These are phyloP conservation scores for Linurgus olivaceus DNA, from an alignment of 2,797 vertebrate genomes.

Conservation along the genomic window DNA sequence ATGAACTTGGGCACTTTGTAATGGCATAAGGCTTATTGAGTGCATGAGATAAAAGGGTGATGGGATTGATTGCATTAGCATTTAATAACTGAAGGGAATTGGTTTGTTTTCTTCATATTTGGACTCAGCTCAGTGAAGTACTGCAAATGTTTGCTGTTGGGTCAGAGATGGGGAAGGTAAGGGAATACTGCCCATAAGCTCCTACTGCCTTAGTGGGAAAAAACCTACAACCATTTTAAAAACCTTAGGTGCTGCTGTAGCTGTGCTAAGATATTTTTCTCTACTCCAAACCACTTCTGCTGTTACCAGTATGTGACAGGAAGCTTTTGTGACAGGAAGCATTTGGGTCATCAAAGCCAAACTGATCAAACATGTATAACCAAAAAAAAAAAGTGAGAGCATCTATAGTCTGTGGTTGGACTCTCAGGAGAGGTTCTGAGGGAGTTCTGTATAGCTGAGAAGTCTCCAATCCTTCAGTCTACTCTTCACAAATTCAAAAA, in stretches of 20 bases:
- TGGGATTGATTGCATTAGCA: background rate
- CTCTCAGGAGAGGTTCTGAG: background rate
- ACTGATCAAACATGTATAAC: fast-evolving
- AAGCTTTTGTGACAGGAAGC: background rate
- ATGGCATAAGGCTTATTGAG: background rate
- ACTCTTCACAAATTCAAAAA: background rate
- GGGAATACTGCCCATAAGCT: background rate
- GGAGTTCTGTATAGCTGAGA: background rate
- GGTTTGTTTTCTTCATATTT: background rate
- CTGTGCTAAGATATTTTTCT: background rate
- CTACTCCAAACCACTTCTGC: background rate
- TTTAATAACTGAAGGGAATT: background rate
- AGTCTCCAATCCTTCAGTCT: background rate
- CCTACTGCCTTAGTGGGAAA: background rate
- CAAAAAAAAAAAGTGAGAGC: background rate
- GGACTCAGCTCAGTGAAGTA: background rate
- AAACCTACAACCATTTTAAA: background rate
- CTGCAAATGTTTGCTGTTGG: background rate
- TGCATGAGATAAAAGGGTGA: background rate
- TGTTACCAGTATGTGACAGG: background rate
- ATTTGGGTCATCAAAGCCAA: background rate
- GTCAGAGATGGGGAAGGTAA: background rate
- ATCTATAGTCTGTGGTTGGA: fast-evolving
- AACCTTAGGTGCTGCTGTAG: background rate
- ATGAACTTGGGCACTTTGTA: background rate